Evolutionary conservation across 2,113 vertebrate genomes (phyloP).

Genomic region (Thermophis baileyi): DNA sequence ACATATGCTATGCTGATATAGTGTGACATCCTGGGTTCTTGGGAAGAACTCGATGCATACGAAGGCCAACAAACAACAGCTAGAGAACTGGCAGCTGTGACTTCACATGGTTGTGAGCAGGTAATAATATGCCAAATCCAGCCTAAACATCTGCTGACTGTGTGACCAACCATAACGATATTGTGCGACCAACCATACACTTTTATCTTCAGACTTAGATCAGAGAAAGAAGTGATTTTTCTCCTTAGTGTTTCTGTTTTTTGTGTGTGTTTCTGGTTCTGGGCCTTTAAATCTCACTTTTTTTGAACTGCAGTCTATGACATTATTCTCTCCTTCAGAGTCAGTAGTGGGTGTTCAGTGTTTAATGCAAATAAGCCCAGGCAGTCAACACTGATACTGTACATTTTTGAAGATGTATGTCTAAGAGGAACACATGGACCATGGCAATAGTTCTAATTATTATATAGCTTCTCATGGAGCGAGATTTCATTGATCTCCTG

Average conservation of each 20-base stretch:
- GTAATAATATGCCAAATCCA: not conserved
- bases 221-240: not conserved
- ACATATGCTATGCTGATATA: not conserved
- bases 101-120: not conserved
- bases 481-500: not conserved
- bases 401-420: not conserved
- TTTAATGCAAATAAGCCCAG: not conserved
- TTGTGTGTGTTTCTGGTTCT: not conserved
- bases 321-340: not conserved
- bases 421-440: fast-evolving
- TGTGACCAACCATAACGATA: not conserved
- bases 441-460: not conserved
- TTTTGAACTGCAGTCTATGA: not conserved
- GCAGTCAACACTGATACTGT: not conserved
- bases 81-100: not conserved
- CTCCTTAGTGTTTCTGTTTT: not conserved
- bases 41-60: not conserved
- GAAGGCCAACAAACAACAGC: not conserved
- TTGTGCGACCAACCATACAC: too few species aligned
- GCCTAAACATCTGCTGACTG: not conserved
- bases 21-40: not conserved
- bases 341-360: not conserved
- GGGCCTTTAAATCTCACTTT: not conserved
- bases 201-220: not conserved
- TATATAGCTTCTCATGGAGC: not conserved